Base-by-base conservation (phyloP, 2,113 vertebrate genomes). In the Hippocampus barbouri region DNA sequence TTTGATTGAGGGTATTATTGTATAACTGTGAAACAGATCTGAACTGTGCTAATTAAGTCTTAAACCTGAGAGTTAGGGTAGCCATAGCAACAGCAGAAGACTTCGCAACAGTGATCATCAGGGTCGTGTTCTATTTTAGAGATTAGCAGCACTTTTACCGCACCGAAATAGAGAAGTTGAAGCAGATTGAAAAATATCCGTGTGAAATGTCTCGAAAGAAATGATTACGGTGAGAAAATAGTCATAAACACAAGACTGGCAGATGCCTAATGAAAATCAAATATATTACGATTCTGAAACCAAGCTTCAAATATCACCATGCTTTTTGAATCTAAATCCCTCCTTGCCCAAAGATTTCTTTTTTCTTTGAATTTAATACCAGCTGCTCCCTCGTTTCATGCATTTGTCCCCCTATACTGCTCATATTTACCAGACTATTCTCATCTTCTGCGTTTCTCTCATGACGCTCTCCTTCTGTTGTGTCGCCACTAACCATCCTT, bases 401-500 rank as follows among this genome's bases (percentile, higher is more conserved):
- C 23, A 45, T 60, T 38, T 71, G 56, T 66, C 72, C 63, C 63
- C 57, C 8, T 70, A 68, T 61, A 62, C 73, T 75, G 40, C 76
- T 73, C 69, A 66, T 75, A 78, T 81, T 83, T 78, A 72, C 74
- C 60, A 64, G 57, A 47, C 14, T 74, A 66, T 74, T 80, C 81
- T 85, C 74, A 82, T 86, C 77, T 79, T 76, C 61, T 53, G 21
- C 60, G 71, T 85, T 72, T 68, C 66, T 80, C 77, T 62, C 68
- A 67, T 72, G 41, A 61, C 47, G 67, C 49, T 76, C 16, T 47
- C 21, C 57, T 75, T 20, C 66, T 80, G 69, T 75, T 45, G 49
- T 65, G 65, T 73, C 10, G n/a, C 74, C 73, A 79, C 79, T 83
- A 81, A 82, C 79, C 68, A 53, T 66, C 51, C 76, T 89, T 87